Evolutionary conservation across 92 coral and sea anemone species (phyloP).

Genomic region (Desmophyllum pertusum): DNA sequence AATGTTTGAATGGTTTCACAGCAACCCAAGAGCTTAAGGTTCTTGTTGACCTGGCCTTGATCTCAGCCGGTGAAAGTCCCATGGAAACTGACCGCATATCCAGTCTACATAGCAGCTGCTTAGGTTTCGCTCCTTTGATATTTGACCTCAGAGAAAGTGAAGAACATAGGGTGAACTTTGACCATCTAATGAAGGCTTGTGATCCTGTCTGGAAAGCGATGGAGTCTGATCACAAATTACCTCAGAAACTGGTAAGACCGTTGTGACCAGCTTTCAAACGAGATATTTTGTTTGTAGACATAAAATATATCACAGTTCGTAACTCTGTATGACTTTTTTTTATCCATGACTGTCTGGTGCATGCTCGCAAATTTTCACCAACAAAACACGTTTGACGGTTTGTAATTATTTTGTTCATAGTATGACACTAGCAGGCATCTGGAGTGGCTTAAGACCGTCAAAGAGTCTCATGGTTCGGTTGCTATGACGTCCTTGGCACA

Average conservation of each 20-base stretch:
- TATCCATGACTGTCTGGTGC: background rate
- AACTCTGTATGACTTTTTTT: too few relatives aligned
- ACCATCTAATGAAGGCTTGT: constrained; percentile 53
- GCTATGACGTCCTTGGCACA: too few relatives aligned
- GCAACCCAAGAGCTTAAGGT: constrained; percentile 62
- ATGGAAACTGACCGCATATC: constrained; percentile 70
- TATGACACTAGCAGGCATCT: constrained; percentile 45
- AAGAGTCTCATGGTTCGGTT: constrained; percentile 74
- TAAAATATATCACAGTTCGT: too few relatives aligned
- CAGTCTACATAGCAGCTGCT: constrained; percentile 67
- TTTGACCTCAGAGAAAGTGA: constrained; percentile 41
- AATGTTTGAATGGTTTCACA: background rate
- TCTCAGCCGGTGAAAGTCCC: constrained; percentile 72
- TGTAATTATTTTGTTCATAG: constrained; percentile 32
- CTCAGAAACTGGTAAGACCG: constrained; percentile 51
- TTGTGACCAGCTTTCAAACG: too few relatives aligned
- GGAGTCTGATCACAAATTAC: constrained; percentile 43
- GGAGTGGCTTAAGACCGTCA: too few relatives aligned
- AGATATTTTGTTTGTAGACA: too few relatives aligned
- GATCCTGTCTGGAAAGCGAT: constrained; percentile 70
- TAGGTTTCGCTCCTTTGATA: constrained; percentile 63
- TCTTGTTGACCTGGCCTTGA: constrained; percentile 74
- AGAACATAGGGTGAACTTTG: constrained; percentile 31
- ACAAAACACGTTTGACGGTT: too few relatives aligned
- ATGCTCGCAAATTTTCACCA: too few relatives aligned